Percentiles rank a stretch among this genome's conserved stretches.
phyloP scores from a whole-genome alignment of 1,140 invertebrate genomes.

The Orius insidiosus region DNA sequence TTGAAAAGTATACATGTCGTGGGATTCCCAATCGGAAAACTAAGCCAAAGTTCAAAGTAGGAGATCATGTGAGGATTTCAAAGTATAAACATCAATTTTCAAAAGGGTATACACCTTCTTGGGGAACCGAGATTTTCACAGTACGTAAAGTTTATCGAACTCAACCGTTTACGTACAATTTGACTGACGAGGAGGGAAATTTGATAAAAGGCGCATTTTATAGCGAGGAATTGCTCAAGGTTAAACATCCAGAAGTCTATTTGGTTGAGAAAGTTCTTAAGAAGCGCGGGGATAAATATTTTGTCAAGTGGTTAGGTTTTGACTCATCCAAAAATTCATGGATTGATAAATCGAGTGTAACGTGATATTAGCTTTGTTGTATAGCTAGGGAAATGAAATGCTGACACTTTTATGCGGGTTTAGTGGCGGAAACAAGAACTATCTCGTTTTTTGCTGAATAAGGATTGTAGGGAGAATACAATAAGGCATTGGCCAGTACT shows the following conservation, averaged over 20 bases:
- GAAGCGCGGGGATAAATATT: constrained; percentile 9
- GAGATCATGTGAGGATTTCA: too few species aligned
- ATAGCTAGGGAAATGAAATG: too few species aligned
- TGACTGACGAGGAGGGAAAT: constrained; percentile 7
- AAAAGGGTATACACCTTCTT: too few species aligned
- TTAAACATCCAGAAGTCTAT: constrained; percentile 22
- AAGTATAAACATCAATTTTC: too few species aligned
- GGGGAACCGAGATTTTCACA: too few species aligned
- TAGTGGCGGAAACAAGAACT: too few species aligned
- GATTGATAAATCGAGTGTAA: neutral
- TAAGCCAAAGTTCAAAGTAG: constrained; percentile 3
- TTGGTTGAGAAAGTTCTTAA: constrained; percentile 21
- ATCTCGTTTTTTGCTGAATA: too few species aligned
- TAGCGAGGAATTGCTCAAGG: constrained; percentile 10
- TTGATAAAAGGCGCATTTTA: constrained; percentile 13
- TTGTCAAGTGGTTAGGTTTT: constrained; percentile 17
- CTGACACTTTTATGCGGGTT: too few species aligned
- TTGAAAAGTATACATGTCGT: neutral
- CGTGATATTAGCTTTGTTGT: too few species aligned
- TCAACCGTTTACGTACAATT: constrained; percentile 6
- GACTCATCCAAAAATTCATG: constrained; percentile 1
- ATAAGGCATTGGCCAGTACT: too few species aligned
- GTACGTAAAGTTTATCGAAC: too few species aligned
- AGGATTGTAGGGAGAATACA: too few species aligned
- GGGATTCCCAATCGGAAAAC: neutral